Base-by-base conservation (phyloP, 2,888 invertebrate species). In the Rambutsinella grinnellia region DNA sequence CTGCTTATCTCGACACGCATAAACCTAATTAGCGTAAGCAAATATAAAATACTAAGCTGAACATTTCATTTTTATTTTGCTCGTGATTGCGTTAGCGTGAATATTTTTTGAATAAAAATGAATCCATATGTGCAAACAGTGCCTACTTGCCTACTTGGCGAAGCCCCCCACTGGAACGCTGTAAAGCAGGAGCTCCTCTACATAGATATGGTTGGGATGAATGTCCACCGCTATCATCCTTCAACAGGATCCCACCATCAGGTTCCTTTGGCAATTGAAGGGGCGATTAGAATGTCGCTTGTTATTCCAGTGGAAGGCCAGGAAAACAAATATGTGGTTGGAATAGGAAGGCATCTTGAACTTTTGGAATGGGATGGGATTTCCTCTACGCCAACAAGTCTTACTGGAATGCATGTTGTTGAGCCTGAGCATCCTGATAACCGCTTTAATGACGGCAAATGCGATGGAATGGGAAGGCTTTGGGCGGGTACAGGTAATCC, bases 371-470 rank as follows among this genome's bases (percentile, higher is more conserved):
- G 93, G 93, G 88, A 90, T 84, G 92, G 92, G 0, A 87, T 0
- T 49, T 89, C 80, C 5, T 57, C 71, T n/a, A 76, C 78, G 8
- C 74, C 79, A 8, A 84, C 85, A 2, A 87, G 89, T 8, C 86
- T 88, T 80, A 87, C 87, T 60, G 85, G 88, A 8, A 77, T 92
- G 5, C 87, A 89, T 0, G 90, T 90, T 83, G 90, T 92, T 10
- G 89, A 90, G 3, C 79, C 83, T 0, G 85, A 87, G 65, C 87
- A 87, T 82, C 87, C 85, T 2, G 82, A 65, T 47, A 57, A 63
- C 49, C 85, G 88, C 93, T 82, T 89, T 93, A 85, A 94, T 94
- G 84, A 94, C 94, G 85, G 94, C 90, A 36, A 94, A 94, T 44
- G 92, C 27, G 94, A 94, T 90, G 91, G 8, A 86, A 87, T 86